phyloP scores from a whole-genome alignment of 2,888 invertebrate species.

The Drosophila bunnanda region DNA sequence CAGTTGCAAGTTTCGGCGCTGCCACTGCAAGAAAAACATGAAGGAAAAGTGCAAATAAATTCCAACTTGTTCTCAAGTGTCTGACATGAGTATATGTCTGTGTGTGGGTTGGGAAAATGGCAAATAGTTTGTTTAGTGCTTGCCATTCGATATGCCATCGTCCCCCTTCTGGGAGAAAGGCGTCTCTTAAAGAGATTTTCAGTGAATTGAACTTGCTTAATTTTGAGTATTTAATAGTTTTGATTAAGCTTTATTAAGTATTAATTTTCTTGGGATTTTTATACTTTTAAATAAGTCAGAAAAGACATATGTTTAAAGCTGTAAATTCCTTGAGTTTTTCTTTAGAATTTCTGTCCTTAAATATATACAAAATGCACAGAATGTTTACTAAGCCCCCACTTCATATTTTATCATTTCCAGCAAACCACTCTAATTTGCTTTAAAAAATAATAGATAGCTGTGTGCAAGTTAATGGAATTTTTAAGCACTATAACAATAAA shows the following conservation, averaged over 20 bases:
- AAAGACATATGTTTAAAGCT: background rate
- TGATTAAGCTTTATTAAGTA: background rate
- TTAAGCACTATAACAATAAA: slow-evolving; percentile 9
- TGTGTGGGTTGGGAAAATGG: background rate
- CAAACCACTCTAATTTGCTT: slow-evolving; percentile 1
- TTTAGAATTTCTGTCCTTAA: no score
- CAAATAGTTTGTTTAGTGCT: slow-evolving; percentile 39
- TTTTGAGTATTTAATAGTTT: background rate
- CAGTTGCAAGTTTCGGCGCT: slow-evolving; percentile 40
- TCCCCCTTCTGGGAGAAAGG: background rate
- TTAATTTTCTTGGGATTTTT: no score
- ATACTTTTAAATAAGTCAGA: no score
- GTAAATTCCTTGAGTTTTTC: background rate
- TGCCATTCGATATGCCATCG: slow-evolving; percentile 28
- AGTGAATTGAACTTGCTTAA: background rate
- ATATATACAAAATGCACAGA: background rate
- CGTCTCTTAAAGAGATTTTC: slow-evolving; percentile 4
- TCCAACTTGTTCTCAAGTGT: slow-evolving; percentile 45
- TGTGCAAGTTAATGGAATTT: slow-evolving; percentile 31
- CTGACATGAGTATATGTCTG: slow-evolving; percentile 4
- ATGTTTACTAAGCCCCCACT: no score
- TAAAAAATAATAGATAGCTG: background rate
- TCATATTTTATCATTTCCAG: background rate
- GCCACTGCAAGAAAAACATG: slow-evolving; percentile 48
- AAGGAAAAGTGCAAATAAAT: slow-evolving; percentile 36